Base-by-base conservation (phyloP, 1,140 invertebrate species). In the Pantala flavescens region DNA sequence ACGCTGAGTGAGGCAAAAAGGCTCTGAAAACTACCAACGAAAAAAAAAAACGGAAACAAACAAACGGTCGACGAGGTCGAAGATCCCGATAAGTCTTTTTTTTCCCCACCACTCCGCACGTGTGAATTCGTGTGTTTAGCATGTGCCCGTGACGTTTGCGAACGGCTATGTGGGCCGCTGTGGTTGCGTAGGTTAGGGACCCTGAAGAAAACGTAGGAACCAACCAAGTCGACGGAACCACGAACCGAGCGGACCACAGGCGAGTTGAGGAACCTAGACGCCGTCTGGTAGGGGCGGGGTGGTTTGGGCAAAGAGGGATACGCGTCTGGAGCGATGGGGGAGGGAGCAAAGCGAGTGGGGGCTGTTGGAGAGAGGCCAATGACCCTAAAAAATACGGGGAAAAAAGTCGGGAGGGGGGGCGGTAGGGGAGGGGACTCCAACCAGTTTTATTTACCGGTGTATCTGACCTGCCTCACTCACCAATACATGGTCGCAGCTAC, bases 361-460 rank as follows among this genome's bases (percentile, higher is more conserved):
- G 16, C 14, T 63, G 3, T 63, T 63, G 49, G 49, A 63, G 49
- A 21, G 49, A 63, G 49, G 49, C 49, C 49, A 63, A 63, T 63
- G 49, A 63, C 49, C 49, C 49, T 12, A 63, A 63, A 63, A 63
- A 63, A 63, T 63, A 63, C 49, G 49, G 49, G 49, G 12, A 21
- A 63, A 63, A 63, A 63, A 63, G 49, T 19, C 49, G 49, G n/a
- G 16, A 63, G n/a, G 49, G 49, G 3, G 49, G 49, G 49, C 49
- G 49, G 49, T 3, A 19, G 14, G 49, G n/a, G 49, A 21, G 49
- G 49, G 49, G n/a, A 5, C n/a, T 21, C 49, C 49, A 63, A 63
- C 49, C 49, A 63, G 49, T 63, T 63, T 63, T 63, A 63, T 63
- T 63, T 63, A 63, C 49, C 49, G 49, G 49, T 63, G 49, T 63